Evolutionary conservation across 2,888 invertebrate genomes (phyloP), one percentile per base, ranked within the genome.

Genomic region (Parnassius glacialis): DNA sequence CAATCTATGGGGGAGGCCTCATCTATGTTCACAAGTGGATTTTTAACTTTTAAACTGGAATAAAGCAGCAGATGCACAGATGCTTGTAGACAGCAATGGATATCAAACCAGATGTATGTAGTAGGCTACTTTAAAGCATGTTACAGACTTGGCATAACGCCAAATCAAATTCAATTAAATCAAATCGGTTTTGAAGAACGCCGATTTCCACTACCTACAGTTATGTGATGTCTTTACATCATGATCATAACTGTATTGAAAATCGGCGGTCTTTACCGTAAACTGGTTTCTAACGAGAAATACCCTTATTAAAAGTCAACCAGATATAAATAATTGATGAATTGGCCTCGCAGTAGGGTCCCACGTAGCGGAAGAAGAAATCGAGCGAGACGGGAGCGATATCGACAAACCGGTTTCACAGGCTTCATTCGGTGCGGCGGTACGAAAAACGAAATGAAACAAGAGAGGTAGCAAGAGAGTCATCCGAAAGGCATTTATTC

Each of bases 311-410:
- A 72, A 77, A 83, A 83, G 77, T 77, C 79, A 82, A 82, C 73
- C 70, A 68, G 70, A 72, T 78, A 81, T 81, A 81, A 82, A 83
- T 84, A 84, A 85, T 83, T 81, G 79, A 85, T 84, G 79, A 81
- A 80, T 80, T 76, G 72, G 70, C 54, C 68, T 68, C 71, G 64
- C 71, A 70, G 75, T 73, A 73, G 72, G 73, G 75, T 73, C 70
- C 74, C 70, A 67, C 76, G 77, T 78, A 73, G 79, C 80, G 83
- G 83, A 84, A 83, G 80, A 81, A 77, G 80, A 81, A 84, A 83
- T 83, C 81, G 78, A 82, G 80, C 80, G 79, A 78, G 76, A 79
- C 80, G 74, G 70, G 68, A 73, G 75, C 75, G 74, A 74, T 79
- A 77, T 79, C 76, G 77, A 79, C 76, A 79, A 76, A 78, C 74